These are phyloP conservation scores for Sycophila texana DNA, from an alignment of 2,888 invertebrate genomes.

Conservation along the genomic window DNA sequence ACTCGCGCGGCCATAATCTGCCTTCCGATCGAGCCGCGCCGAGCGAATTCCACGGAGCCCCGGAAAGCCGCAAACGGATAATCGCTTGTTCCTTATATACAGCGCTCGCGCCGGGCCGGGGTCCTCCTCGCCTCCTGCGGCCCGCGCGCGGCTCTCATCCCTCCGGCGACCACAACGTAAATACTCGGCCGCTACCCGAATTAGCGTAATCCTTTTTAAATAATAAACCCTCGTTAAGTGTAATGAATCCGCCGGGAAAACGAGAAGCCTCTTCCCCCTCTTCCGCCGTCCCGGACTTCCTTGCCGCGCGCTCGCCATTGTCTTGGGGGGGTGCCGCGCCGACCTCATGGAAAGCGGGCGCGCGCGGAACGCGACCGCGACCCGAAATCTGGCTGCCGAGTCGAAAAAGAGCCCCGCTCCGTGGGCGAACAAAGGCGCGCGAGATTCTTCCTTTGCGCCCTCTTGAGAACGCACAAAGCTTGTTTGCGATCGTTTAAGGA, in stretches of 20 bases:
- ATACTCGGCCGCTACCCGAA: slow-evolving; percentile 58
- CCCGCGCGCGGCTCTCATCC: slow-evolving; percentile 17
- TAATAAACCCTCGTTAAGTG: slow-evolving; percentile 70
- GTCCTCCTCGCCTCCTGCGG: too few species aligned
- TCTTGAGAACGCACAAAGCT: neutral
- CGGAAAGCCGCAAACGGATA: slow-evolving; percentile 63
- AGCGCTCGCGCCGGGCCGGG: neutral
- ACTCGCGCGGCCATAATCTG: too few species aligned
- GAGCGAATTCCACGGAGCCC: slow-evolving; percentile 45
- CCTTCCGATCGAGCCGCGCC: slow-evolving; percentile 32
- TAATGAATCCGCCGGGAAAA: slow-evolving; percentile 67
- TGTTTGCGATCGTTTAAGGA: neutral
- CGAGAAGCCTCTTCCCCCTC: slow-evolving; percentile 21
- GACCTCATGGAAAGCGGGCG: too few species aligned
- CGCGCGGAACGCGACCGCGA: too few species aligned
- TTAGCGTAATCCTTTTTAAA: slow-evolving; percentile 69
- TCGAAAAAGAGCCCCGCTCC: neutral
- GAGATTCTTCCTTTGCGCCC: neutral
- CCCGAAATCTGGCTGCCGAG: neutral
- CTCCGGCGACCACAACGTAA: slow-evolving; percentile 53
- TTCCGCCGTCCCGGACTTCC: neutral
- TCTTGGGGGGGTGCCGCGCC: neutral
- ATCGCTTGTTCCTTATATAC: slow-evolving; percentile 64
- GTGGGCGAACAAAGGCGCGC: neutral
- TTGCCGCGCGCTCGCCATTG: neutral